Evolutionary conservation across 2,888 invertebrate species (phyloP), one percentile per base, ranked within the genome.

Genomic region (Drosophila conformis): DNA sequence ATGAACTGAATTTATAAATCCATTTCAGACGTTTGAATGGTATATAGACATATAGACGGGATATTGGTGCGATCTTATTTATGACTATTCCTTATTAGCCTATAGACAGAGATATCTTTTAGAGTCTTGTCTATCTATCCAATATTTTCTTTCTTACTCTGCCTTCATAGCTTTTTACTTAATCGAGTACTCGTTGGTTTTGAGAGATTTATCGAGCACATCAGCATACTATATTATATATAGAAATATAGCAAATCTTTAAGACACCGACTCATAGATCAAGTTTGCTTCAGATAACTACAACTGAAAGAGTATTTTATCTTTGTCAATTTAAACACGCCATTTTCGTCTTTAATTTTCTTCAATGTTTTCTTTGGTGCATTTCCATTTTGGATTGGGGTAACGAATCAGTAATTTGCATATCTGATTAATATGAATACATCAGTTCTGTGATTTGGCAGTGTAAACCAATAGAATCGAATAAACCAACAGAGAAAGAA

Each of bases 381-480:
- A 72, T 72, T 87, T 76, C 52, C 71, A 69, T 67, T 73, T 59
- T 40, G 63, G 46, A 25, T 54, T 51, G 13, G 31, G 42, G 54
- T 52, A 58, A 71, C 59, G 66, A 74, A 48, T 68, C 60, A 63
- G 62, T 56, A 73, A 91, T 90, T 91, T 89, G 77, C 89, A 89
- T 89, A 90, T 73, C 79, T 91, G 89, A 90, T 91, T 91, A 90
- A 91, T 89, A 91, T 82, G 80, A 89, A 91, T 87, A 82, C 74
- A 82, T 80, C 75, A 83, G 77, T 76, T 86, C 69, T 69, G 61
- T 82, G 80, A 83, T 83, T 90, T 90, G 69, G 69, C 73, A 57
- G 67, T 69, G 61, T 67, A 78, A 76, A 71, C 75, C 75, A 82
- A 89, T 76, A 68, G 72, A 83, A 63, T 40, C 10, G 42, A 54